A percentile compares a stretch with the other conserved stretches of the same genome.
These are phyloP conservation scores for Epinotia ramella DNA, from an alignment of 2,888 invertebrate genomes.

Conservation along the genomic window DNA sequence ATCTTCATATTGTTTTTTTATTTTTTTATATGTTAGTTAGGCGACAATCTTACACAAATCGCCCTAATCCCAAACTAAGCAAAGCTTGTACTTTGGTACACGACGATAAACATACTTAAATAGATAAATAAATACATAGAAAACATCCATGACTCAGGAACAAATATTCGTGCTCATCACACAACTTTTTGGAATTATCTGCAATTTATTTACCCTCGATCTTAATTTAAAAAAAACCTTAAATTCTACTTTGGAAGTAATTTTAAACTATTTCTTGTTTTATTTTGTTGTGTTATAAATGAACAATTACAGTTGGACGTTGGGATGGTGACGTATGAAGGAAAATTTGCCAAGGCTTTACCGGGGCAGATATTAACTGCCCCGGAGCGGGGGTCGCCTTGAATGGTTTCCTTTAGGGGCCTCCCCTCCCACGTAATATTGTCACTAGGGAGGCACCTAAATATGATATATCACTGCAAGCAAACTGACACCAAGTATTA, in stretches of 20 bases:
- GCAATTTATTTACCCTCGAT: no score
- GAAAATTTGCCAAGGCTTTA: neutral
- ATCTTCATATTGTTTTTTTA: no score
- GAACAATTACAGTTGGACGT: neutral
- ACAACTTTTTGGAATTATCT: no score
- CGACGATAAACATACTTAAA: no score
- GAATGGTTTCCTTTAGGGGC: neutral
- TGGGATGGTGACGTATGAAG: neutral
- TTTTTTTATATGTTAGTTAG: no score
- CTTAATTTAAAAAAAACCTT: no score
- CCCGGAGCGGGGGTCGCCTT: neutral
- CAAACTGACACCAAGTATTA: neutral
- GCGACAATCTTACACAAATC: no score
- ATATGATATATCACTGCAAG: neutral
- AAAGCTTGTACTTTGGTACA: no score
- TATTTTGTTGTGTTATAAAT: neutral
- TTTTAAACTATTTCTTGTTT: neutral
- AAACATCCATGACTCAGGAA: no score
- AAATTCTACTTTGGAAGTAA: neutral
- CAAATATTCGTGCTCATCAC: no score
- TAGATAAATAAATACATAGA: no score
- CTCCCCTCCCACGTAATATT: neutral
- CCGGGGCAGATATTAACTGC: neutral
- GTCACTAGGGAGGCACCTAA: neutral
- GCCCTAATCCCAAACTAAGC: no score